phyloP scores from a whole-genome alignment of 2,888 invertebrate species.

The Pterobdella sp. region DNA sequence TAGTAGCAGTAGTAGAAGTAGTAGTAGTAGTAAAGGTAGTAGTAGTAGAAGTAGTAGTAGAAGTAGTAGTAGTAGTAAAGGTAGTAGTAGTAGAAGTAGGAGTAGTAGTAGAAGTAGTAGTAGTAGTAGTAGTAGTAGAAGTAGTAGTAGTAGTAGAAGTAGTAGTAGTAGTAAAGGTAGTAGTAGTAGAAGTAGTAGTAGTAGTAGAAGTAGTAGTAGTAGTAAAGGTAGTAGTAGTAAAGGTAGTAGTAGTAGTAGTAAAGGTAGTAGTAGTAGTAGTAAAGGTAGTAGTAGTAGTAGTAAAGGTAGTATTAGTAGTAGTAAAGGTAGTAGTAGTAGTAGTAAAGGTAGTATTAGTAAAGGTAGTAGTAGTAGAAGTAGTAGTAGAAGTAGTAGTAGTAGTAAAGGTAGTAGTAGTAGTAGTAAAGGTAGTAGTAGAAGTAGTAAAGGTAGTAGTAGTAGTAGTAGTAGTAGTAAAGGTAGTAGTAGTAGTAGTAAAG shows the following conservation, averaged over 20 bases:
- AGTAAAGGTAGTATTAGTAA: neutral
- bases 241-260: constrained; percentile 16
- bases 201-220: neutral
- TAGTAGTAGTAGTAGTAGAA: constrained; percentile 6
- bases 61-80: neutral
- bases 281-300: neutral
- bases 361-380: neutral
- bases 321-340: neutral
- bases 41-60: neutral
- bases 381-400: neutral
- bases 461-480: neutral
- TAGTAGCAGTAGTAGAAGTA: neutral
- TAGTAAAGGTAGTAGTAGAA: neutral
- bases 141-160: neutral
- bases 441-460: neutral
- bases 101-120: neutral
- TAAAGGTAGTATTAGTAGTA: neutral
- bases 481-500: neutral
- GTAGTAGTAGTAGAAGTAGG: neutral
- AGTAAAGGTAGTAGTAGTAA: neutral
- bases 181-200: neutral
- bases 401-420: neutral
- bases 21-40: neutral
- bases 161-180: neutral
- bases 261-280: neutral